Conservation (phyloP, 2,888 invertebrate genomes). For the Drosophila maculinotata region DNA sequence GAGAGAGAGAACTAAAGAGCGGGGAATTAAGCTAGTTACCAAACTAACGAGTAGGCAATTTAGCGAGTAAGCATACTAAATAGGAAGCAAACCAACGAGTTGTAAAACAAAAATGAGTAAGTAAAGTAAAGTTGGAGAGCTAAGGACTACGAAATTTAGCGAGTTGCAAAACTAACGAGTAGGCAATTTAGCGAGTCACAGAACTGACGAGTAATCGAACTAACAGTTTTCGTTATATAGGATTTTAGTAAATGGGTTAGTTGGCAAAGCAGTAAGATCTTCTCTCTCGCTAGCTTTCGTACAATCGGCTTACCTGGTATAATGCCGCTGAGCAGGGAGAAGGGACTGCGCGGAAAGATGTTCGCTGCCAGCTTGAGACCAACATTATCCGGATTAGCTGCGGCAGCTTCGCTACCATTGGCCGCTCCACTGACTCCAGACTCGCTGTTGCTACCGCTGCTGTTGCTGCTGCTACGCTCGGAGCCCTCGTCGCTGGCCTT, state of each 20-base stretch:
- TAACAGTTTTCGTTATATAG: neutral
- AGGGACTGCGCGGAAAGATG: conserved; percentile 88
- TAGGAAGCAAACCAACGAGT: neutral
- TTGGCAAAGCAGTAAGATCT: neutral
- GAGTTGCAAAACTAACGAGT: neutral
- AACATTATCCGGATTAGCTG: conserved; percentile 43
- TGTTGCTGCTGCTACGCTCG: conserved; percentile 44
- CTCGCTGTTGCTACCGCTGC: conserved; percentile 72
- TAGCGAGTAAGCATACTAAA: neutral
- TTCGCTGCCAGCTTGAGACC: conserved; percentile 81
- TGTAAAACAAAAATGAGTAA: too few species aligned
- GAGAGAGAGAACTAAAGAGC: neutral
- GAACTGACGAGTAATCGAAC: neutral
- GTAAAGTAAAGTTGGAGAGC: too few species aligned
- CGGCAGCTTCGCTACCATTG: conserved; percentile 40
- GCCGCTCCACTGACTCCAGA: conserved; percentile 13
- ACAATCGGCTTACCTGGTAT: conserved; percentile 88
- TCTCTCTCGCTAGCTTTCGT: neutral
- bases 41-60: neutral
- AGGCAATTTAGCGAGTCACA: neutral
- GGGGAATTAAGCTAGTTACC: neutral
- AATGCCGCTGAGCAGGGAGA: conserved; percentile 91
- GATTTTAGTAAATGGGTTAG: too few species aligned
- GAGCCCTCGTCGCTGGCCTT: conserved; percentile 62
- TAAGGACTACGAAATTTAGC: neutral